Evolutionary conservation across 2,888 invertebrate species (phyloP).

Genomic region (Chorisops tibialis): DNA sequence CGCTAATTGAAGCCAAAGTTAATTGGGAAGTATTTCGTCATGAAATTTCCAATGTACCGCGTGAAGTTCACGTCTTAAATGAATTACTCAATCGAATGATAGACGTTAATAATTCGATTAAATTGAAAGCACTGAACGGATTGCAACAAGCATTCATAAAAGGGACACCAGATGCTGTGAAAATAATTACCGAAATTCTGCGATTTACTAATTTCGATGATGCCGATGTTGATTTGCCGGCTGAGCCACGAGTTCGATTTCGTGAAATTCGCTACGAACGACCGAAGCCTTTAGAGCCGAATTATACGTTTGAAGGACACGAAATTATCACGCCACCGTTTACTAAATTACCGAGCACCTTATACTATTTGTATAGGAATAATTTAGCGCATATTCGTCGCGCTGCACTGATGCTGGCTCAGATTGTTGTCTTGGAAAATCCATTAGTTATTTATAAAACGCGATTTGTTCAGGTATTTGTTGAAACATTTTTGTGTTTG

Average conservation of each 20-base stretch:
- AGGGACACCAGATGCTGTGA: constrained; percentile 44
- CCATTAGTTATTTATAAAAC: constrained; percentile 47
- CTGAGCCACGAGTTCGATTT: constrained; percentile 38
- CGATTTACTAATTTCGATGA: constrained; percentile 42
- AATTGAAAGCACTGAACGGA: constrained; percentile 46
- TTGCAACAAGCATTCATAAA: constrained; percentile 40
- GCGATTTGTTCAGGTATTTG: constrained; percentile 42
- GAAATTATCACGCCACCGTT: constrained; percentile 41
- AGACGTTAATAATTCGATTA: constrained; percentile 45
- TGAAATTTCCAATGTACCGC: constrained; percentile 46
- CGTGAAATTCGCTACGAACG: constrained; percentile 43
- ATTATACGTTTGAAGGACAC: constrained; percentile 45
- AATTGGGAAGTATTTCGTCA: constrained; percentile 50
- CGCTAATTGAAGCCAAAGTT: constrained; percentile 45
- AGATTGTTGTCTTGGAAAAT: constrained; percentile 44
- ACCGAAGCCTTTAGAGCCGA: constrained; percentile 38
- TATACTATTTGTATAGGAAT: constrained; percentile 42
- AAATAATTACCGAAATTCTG: constrained; percentile 44
- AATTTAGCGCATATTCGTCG: constrained; percentile 43
- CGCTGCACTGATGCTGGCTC: constrained; percentile 44
- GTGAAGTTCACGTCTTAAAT: constrained; percentile 45
- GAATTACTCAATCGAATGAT: constrained; percentile 44
- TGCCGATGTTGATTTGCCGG: constrained; percentile 36
- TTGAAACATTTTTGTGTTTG: background rate
- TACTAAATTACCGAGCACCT: constrained; percentile 41